Evolutionary conservation across 2,888 invertebrate genomes (phyloP), one percentile per base, ranked within the genome.

Genomic region (Allygus modestus): DNA sequence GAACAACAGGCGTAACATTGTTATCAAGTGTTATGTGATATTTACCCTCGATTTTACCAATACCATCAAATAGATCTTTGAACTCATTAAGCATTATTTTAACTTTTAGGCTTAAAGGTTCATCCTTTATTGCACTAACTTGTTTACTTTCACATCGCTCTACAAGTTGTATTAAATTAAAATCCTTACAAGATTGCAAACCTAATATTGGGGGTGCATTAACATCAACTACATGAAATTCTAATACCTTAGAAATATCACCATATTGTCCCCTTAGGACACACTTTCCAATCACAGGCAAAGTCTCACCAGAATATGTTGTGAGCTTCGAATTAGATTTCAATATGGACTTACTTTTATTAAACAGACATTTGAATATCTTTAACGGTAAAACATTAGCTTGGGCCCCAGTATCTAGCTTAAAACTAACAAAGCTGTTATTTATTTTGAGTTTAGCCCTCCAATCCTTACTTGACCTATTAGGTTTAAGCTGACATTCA

Each of bases 1-100:
- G 20, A 17, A 41, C 43, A 28, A 41, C n/a, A 20, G 43, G 41
- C n/a, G 73, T 41, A 23, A 23, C 37, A 41, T 73, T 37, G 15
- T 20, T 69, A 31, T 69, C 69, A 69, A 69, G 17, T 69, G 58
- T n/a, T 4, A 73, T 73, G 17, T 73, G 41, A 41, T 73, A 73
- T 69, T 73, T 43, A 41, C 41, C 37, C 15, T 73, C 20, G 41
- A 73, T 15, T 41, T 23, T 41, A 20, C 73, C n/a, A 1, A 73
- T 73, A 23, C 73, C 73, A 41, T 73, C 20, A 73, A 41, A 73
- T 1, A 41, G 73, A 28, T 65, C 65, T 65, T 65, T 65, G 31
- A 20, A 58, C 1, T 58, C 23, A 58, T 23, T 58, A 12, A 58
- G 58, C 23, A 58, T 58, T 5, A 20, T 23, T 23, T 58, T 26